Evolutionary conservation across 2,888 invertebrate species (phyloP).

Genomic region (Eupithecia subfuscata): DNA sequence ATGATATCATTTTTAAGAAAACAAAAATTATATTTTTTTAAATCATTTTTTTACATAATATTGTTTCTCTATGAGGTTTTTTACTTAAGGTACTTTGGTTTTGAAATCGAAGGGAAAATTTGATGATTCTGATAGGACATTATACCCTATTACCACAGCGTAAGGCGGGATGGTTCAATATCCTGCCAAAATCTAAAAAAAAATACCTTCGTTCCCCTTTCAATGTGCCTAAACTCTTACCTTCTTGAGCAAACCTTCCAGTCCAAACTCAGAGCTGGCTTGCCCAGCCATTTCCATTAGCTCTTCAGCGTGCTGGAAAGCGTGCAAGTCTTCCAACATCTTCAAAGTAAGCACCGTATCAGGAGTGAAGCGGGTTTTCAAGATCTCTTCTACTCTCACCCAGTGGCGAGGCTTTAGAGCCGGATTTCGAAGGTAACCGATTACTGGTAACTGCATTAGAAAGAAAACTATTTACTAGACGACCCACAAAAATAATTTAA

Average conservation of each 20-base stretch:
- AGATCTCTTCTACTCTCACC: constrained; percentile 90
- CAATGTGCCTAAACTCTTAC: constrained; percentile 58
- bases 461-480: neutral
- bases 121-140: neutral
- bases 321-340: constrained; percentile 88
- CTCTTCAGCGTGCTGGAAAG: constrained; percentile 88
- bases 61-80: neutral
- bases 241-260: constrained; percentile 91
- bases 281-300: constrained; percentile 94
- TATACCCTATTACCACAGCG: neutral
- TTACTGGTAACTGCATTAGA: constrained; percentile 86
- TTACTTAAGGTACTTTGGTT: too few species aligned
- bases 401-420: constrained; percentile 92
- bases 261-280: constrained; percentile 93
- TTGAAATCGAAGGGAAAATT: neutral
- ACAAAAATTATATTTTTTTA: too few species aligned
- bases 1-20: too few species aligned
- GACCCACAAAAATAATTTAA: neutral
- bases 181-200: neutral
- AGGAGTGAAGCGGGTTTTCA: constrained; percentile 89
- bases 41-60: too few species aligned
- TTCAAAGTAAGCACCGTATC: constrained; percentile 87
- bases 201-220: neutral
- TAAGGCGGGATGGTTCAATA: neutral
- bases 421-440: constrained; percentile 92